Base-by-base conservation (phyloP, 2,797 vertebrate species). In the Poeciliopsis turneri region DNA sequence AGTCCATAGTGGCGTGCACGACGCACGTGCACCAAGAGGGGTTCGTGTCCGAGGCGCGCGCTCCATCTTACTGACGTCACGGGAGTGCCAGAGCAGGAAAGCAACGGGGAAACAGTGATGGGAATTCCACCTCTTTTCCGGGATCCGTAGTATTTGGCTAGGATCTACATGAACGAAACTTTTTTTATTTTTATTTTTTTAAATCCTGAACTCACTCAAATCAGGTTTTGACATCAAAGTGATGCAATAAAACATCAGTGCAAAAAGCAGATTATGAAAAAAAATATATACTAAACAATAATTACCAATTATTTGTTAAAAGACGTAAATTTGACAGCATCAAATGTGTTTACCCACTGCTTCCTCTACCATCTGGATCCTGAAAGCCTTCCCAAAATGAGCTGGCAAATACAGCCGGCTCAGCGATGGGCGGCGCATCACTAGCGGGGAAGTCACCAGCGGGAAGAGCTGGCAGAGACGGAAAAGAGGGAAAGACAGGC, bases 21-120 rank as follows among this genome's bases (percentile, higher is more conserved):
- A 61, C 45, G 46, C 25, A 49, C 51, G 2, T 74, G 39, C 16
- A 0, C 3, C 4, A 39, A 9, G 55, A 61, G 4, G 68, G 55
- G 6, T 36, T 2, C 78, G 87, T 87, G 47, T 83, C 82, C 86
- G 78, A 85, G 70, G 76, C 85, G 89, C 91, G 89, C 90, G 2
- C 82, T 78, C 71, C 77, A 36, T 78, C 90, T 90, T 84, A 41
- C 16, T 93, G 88, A 95, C 93, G 93, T 95, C 92, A 95, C 81
- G 64, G 86, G 81, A 92, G 90, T 88, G 92, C 84, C 85, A 75
- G 84, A 79, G 74, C 49, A 80, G 74, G 82, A 75, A 84, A 81
- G 79, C 76, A 41, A 16, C 43, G 82, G 84, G 91, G 87, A 69
- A 69, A 69, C 66, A 43, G 61, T 43, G 23, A 69, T 69, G 68